A percentile compares a stretch with the other conserved stretches of the same genome.
phyloP scores from a whole-genome alignment of 1,140 invertebrate species.

The Tetraneura akinire region DNA sequence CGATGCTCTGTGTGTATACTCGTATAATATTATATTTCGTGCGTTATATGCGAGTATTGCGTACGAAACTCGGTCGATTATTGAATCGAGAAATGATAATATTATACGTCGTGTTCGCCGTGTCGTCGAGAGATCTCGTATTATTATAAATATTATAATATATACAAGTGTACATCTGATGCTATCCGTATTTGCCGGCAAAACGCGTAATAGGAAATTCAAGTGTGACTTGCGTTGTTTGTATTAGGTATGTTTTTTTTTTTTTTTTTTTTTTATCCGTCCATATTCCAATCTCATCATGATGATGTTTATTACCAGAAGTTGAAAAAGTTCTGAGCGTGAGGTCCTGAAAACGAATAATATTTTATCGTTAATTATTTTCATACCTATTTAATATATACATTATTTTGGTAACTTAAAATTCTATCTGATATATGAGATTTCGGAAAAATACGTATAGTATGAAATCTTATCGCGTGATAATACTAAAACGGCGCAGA shows the following conservation, averaged over 20 bases:
- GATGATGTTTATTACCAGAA: no score
- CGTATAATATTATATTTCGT: not conserved
- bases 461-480: no score
- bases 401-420: no score
- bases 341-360: no score
- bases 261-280: no score
- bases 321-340: not conserved
- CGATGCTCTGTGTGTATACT: not conserved
- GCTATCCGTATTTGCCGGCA: not conserved
- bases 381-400: no score
- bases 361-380: no score
- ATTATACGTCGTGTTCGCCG: not conserved
- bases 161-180: conserved; percentile 16
- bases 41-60: not conserved
- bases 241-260: no score
- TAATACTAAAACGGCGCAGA: no score
- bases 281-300: not conserved
- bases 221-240: not conserved
- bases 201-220: conserved; percentile 33
- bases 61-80: not conserved
- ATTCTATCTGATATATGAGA: no score
- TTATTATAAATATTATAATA: no score
- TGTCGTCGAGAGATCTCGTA: not conserved
- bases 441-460: no score
- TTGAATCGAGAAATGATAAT: not conserved